Evolutionary conservation across 1,140 invertebrate species (phyloP), one percentile per base, ranked within the genome.

Genomic region (Mamestra configurata): DNA sequence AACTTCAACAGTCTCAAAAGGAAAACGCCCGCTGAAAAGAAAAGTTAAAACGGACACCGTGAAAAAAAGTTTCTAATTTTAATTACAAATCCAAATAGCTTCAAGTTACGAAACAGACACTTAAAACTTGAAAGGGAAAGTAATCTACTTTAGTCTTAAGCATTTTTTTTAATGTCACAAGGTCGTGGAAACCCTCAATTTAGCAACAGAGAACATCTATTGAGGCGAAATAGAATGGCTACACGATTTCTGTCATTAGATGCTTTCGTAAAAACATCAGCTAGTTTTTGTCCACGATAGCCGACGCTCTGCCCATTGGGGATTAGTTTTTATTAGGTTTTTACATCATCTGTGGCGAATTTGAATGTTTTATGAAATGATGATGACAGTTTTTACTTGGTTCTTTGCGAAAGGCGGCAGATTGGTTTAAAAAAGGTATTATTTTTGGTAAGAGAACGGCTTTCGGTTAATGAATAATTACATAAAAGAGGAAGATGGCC

Each of bases 131-230:
- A 80, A 82, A 84, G 77, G 55, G 75, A 84, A 84, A 82, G 80
- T 77, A 71, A 79, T 83, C 72, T 71, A 79, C 71, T 73, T 77
- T 66, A 61, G 57, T 79, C 77, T 84, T 78, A 64, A 76, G 27
- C 57, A 76, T 80, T 79, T 55, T 68, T n/a, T 73, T 73, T 40
- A 49, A 79, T 73, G 70, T 40, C 46, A 72, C 75, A 82, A 84
- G 83, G 79, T 83, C 81, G 71, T 13, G 53, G 49, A 55, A 81
- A 85, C 82, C 79, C 70, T 73, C 64, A 43, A 79, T 81, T 83
- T 85, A 77, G 80, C 83, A 77, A 82, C 82, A 79, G 79, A 75
- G 81, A 85, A 84, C 75, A 82, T 61, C 79, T 35, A 64, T 76
- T 64, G 73, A 76, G 73, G 81, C 61, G 64, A 78, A 78, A 78